phyloP scores from a whole-genome alignment of 2,113 vertebrate genomes.

The Colossoma macropomum region DNA sequence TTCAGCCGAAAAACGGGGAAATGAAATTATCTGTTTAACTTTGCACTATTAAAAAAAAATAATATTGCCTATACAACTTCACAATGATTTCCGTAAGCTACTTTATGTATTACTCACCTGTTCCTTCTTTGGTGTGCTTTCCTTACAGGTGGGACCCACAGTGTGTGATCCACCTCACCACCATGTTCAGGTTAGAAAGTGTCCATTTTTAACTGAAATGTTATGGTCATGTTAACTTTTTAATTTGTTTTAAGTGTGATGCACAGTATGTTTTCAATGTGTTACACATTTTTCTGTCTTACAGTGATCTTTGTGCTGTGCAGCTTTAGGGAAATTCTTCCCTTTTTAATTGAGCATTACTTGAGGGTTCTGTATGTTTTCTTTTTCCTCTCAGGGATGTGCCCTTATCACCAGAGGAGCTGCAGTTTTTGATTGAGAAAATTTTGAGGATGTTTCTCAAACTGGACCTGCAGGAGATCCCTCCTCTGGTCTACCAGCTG shows the following conservation, averaged over 20 bases:
- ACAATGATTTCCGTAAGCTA: background rate
- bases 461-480: conserved; percentile 93
- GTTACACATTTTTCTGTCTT: background rate
- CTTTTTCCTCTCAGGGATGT: conserved; percentile 81
- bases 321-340: background rate
- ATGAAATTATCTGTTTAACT: too few relatives aligned
- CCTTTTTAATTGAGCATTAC: background rate
- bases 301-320: background rate
- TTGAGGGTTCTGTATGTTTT: background rate
- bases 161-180: conserved; percentile 88
- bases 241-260: background rate
- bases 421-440: conserved; percentile 90
- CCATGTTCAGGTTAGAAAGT: conserved; percentile 91
- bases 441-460: conserved; percentile 87
- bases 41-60: too few relatives aligned
- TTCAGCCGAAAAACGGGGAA: too few relatives aligned
- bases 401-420: conserved; percentile 86
- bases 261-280: background rate
- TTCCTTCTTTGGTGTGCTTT: conserved; percentile 49
- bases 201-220: background rate
- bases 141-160: conserved; percentile 87
- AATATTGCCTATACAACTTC: background rate
- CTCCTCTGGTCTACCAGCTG: conserved; percentile 94
- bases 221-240: background rate
- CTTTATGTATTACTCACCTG: background rate